phyloP scores from a whole-genome alignment of 2,113 vertebrate genomes.

The Syrrhaptes paradoxus region DNA sequence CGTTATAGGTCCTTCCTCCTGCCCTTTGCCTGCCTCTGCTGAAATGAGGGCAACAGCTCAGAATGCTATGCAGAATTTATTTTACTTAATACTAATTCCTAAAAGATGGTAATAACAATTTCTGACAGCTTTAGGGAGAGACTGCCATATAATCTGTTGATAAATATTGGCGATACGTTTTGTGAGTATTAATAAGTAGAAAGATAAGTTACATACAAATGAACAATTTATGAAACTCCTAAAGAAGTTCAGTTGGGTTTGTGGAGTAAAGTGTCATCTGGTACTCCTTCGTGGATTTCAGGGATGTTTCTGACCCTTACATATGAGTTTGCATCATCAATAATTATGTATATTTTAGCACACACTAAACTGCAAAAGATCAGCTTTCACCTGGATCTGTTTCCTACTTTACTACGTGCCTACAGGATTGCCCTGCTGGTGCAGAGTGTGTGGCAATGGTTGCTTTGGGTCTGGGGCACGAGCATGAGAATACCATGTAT shows the following conservation, averaged over 20 bases:
- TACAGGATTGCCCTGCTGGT: background rate
- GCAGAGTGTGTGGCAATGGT: background rate
- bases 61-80: background rate
- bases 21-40: background rate
- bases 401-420: background rate
- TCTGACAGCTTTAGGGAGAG: background rate
- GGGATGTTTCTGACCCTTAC: background rate
- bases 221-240: background rate
- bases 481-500: fast-evolving
- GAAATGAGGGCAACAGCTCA: background rate
- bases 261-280: background rate
- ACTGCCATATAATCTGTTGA: background rate
- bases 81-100: background rate
- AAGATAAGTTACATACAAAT: background rate
- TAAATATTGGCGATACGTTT: background rate
- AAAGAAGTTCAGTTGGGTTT: background rate
- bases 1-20: background rate
- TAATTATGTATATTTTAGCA: background rate
- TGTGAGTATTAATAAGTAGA: background rate
- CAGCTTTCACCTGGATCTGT: background rate
- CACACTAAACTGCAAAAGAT: background rate
- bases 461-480: background rate
- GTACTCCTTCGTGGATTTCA: background rate
- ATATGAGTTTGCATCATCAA: background rate
- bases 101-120: background rate